These are phyloP conservation scores for Gymnothorax javanicus DNA, from an alignment of 2,797 vertebrate species.

Conservation along the genomic window DNA sequence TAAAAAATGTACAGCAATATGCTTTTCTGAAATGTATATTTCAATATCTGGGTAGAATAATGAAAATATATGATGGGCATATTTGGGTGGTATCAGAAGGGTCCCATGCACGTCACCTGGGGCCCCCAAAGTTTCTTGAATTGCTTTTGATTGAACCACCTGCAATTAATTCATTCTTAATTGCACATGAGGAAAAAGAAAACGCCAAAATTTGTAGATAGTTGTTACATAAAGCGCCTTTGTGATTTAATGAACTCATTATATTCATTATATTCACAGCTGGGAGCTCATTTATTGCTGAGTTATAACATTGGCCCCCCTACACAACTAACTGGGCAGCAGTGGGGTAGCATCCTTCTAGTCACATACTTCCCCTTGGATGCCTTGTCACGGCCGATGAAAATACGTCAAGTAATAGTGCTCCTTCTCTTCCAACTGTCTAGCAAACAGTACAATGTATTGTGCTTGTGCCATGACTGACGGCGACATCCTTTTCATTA, in stretches of 20 bases:
- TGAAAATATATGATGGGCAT: too few relatives aligned
- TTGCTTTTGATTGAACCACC: too few relatives aligned
- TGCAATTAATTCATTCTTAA: too few relatives aligned
- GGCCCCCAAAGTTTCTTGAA: too few relatives aligned
- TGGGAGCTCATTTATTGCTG: background rate
- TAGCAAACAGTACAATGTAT: constrained; percentile 1
- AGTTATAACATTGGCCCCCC: background rate
- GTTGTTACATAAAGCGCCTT: background rate
- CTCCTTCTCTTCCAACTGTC: constrained; percentile 3
- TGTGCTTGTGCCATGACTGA: background rate
- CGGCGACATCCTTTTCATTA: too few relatives aligned
- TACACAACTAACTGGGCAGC: background rate
- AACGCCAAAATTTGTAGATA: constrained; percentile 6
- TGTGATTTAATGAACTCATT: background rate
- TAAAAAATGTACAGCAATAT: too few relatives aligned
- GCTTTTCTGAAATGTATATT: too few relatives aligned
- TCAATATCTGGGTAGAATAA: too few relatives aligned
- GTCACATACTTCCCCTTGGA: background rate
- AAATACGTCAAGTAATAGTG: background rate
- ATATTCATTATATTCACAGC: constrained; percentile 1
- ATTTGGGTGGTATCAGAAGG: too few relatives aligned
- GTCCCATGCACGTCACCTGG: too few relatives aligned
- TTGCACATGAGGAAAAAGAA: too few relatives aligned
- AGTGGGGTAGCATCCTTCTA: background rate
- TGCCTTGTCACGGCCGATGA: background rate